Base-by-base conservation (phyloP, 2,888 invertebrate genomes). In the Lasioglossum calceatum region DNA sequence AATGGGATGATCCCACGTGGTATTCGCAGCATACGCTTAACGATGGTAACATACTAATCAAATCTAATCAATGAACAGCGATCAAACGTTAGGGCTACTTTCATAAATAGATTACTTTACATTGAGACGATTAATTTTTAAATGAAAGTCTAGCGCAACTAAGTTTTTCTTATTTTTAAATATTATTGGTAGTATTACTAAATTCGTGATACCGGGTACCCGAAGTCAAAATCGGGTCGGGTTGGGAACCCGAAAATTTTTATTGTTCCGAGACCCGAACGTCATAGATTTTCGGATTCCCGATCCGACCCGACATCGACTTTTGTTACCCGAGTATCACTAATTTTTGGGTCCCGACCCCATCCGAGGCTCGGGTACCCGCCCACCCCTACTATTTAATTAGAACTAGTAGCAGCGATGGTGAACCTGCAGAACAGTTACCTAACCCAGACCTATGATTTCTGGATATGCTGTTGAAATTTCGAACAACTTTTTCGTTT, bases 1-100 rank as follows among this genome's bases (percentile, higher is more conserved):
- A 97, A 95, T 96, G 96, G 95, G 96, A 96, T 42, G 96, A 97
- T 88, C 94, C 95, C 16, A 90, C 94, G 76, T 95, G 94, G 94
- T 83, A 94, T 70, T 92, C 93, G 27, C 92, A 94, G 75, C 94
- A 92, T 76, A 91, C 91, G 7, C 81, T 93, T 78, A 88, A 91
- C 32, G 92, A 93, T 80, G 92, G 94, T 94, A 91, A 90, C 85
- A 85, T 42, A 39, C n/a, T 54, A 54, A 54, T 54, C 10, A 54
- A 23, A n/a, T 58, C n/a, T 12, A n/a, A 58, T 58, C n/a, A 58
- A n/a, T 58, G 12, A n/a, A n/a, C n/a, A 54, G 54, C n/a, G 10
- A 54, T 54, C 54, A 23, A 8, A 8, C 23, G 19, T 50, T 47
- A 47, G 47, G 16, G 50, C 19, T 50, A 19, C 50, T 50, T 50